Conservation (phyloP, 2,888 invertebrate genomes). For the Galeruca laticollis region DNA sequence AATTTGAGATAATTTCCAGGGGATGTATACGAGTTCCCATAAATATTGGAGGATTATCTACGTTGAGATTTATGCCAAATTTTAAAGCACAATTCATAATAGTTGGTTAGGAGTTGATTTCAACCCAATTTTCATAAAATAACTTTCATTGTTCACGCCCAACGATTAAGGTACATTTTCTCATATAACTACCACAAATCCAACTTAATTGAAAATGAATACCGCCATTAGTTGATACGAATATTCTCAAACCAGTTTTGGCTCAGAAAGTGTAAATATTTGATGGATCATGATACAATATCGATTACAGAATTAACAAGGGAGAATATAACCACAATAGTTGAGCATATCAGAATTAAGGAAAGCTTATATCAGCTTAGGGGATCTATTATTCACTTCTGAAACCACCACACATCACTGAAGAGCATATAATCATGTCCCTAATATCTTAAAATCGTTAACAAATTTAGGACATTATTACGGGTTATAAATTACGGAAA, state of each 20-base stretch:
- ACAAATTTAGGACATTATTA: neutral
- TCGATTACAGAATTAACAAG: slow-evolving; percentile 2
- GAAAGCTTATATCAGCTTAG: slow-evolving; percentile 3
- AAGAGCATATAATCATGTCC: slow-evolving; percentile 1
- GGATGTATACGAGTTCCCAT: no score
- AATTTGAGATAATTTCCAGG: no score
- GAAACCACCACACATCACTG: neutral
- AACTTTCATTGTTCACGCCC: no score
- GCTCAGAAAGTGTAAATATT: neutral
- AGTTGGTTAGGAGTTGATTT: no score
- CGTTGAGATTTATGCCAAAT: no score
- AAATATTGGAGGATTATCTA: no score
- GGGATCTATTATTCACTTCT: slow-evolving; percentile 13
- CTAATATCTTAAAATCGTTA: slow-evolving; percentile 3
- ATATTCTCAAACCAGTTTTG: neutral
- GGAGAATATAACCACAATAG: slow-evolving; percentile 11
- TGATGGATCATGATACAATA: neutral
- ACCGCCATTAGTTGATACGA: neutral
- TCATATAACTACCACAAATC: neutral
- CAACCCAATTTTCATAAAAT: no score
- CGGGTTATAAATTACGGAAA: neutral
- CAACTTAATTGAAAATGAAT: neutral
- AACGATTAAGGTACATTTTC: no score
- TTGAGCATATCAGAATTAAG: slow-evolving; percentile 10
- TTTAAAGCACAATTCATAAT: no score